Base-by-base conservation (phyloP, 1,140 invertebrate species). In the Triops longicaudatus region DNA sequence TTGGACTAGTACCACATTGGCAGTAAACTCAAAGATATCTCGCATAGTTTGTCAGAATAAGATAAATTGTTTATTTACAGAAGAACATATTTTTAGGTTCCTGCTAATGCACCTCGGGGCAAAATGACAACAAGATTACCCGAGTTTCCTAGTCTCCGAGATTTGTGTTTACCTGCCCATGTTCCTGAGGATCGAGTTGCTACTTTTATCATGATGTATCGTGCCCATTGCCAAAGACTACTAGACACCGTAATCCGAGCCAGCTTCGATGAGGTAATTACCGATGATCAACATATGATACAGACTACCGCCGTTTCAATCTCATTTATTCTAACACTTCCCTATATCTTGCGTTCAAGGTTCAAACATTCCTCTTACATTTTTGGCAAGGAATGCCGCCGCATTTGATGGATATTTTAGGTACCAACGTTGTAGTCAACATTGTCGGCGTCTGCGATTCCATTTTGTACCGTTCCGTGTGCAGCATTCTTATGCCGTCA, bases 371-470 rank as follows among this genome's bases (percentile, higher is more conserved):
- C 80, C 79, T 88, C 22, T 79, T 86, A 1, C 86, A 88, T 79
- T 88, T 88, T 80, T 88, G 87, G 87, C 86, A 87, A 81, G 86
- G 86, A 5, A 86, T 88, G 83, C 87, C 87, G 14, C 80, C 80
- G 12, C 87, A 87, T 81, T 83, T 88, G 26, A 79, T 83, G 4
- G 82, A 85, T 22, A 82, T 87, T 9, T 79, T 88, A n/a, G 82
- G 83, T 76, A 82, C 81, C 28, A 81, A 83, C 76, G 81, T 83
- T 17, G 81, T 87, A 1, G 83, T 87, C 7, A 85, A 85, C 78
- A 80, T 88, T 43, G 84, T 88, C 6, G 87, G 85, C 5, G 84
- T 87, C 6, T 88, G 87, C 81, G 87, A 88, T 80, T 84, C 83
- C 44, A 87, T 87, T 31, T 81, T 88, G n/a, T 88, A 88, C 82